These are phyloP conservation scores for Rhyacophila evoluta DNA, from an alignment of 2,888 invertebrate genomes.

Conservation along the genomic window DNA sequence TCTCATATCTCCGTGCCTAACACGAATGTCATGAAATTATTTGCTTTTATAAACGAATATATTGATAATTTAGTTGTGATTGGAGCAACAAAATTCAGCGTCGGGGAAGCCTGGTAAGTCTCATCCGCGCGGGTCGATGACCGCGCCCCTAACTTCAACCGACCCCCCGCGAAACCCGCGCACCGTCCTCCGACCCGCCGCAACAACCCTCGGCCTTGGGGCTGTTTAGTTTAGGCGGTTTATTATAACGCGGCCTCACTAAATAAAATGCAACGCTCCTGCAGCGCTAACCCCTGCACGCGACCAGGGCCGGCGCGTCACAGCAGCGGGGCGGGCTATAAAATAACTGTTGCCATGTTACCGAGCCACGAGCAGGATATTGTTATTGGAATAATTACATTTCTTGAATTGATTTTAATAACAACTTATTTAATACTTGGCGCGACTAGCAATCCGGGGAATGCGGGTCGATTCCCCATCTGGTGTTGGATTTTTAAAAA, in stretches of 20 bases:
- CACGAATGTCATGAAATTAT: background rate
- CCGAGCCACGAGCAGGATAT: no score
- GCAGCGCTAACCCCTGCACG: slow-evolving; percentile 27
- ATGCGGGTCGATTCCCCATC: no score
- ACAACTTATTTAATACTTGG: no score
- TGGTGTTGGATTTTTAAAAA: no score
- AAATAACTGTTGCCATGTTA: no score
- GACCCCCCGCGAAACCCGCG: background rate
- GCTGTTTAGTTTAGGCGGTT: slow-evolving; percentile 38
- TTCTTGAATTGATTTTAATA: no score
- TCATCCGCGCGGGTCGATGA: slow-evolving; percentile 47
- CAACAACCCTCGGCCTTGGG: slow-evolving; percentile 44
- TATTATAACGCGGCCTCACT: slow-evolving; percentile 31
- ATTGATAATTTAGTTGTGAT: background rate
- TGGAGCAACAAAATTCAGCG: slow-evolving; percentile 1
- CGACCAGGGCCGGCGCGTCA: background rate
- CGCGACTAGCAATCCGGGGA: no score
- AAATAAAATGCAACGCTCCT: slow-evolving; percentile 49
- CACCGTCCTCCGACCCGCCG: slow-evolving; percentile 39
- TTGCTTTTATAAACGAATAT: background rate
- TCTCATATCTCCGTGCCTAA: no score
- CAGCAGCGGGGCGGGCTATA: no score
- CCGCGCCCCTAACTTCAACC: slow-evolving; percentile 39
- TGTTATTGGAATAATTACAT: no score
- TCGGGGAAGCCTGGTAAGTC: slow-evolving; percentile 41